Conservation (phyloP, 2,797 vertebrate genomes). For the Ciconia nigra region DNA sequence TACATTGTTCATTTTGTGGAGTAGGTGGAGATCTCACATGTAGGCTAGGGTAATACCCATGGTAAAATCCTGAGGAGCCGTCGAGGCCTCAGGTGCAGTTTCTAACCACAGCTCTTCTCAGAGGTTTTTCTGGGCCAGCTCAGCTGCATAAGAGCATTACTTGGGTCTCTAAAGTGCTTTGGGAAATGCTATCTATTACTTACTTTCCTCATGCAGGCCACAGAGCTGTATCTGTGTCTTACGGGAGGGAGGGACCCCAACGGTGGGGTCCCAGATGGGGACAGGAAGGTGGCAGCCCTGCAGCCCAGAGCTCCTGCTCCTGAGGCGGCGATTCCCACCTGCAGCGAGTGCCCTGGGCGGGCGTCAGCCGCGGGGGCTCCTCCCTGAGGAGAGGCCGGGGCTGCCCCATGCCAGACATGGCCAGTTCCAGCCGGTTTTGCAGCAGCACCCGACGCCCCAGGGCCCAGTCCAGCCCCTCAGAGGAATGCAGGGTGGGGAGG, state of each 20-base stretch:
- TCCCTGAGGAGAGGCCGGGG: accelerated
- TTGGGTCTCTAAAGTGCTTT: background rate
- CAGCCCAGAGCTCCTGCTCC: background rate
- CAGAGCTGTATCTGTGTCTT: background rate
- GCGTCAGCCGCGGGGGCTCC: accelerated
- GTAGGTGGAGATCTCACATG: background rate
- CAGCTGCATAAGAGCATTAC: accelerated
- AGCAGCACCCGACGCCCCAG: background rate
- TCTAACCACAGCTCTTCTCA: background rate
- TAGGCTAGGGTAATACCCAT: background rate
- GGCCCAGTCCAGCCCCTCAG: background rate
- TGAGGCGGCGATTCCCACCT: accelerated
- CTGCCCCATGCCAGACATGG: accelerated
- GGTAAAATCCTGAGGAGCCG: background rate
- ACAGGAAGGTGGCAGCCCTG: background rate
- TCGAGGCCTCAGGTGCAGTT: background rate
- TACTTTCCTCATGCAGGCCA: background rate
- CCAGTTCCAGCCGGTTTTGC: accelerated
- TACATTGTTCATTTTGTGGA: background rate
- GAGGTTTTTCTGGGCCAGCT: background rate
- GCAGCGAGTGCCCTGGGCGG: too few relatives aligned
- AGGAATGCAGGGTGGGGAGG: accelerated
- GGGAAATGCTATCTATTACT: background rate
- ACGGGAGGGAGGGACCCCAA: accelerated
- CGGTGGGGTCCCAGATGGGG: accelerated